Percentiles rank a stretch among this genome's conserved stretches.
Conservation (phyloP, 2,888 invertebrate species). For the Sphinx pinastri region DNA sequence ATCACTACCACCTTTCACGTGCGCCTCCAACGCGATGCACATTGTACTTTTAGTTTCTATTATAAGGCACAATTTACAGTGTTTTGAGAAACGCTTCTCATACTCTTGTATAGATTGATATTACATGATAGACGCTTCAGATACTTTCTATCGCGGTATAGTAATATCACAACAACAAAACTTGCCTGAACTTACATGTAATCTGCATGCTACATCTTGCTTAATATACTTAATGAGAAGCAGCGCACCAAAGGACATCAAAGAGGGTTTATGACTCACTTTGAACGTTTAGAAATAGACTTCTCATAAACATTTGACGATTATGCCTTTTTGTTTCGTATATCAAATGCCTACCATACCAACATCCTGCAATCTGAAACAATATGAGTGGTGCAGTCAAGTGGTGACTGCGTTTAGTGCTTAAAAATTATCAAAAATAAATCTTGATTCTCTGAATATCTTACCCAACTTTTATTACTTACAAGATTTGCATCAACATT, state of each 20-base stretch:
- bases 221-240: conserved; percentile 44
- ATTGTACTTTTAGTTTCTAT: conserved; percentile 14
- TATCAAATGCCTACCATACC: conserved; percentile 28
- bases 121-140: conserved; percentile 4
- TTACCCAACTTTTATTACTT: background rate
- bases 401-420: background rate
- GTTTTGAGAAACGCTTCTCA: conserved; percentile 16
- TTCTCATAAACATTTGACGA: conserved; percentile 50
- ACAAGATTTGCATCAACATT: conserved; percentile 14
- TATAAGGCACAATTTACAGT: conserved; percentile 19
- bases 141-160: conserved; percentile 20
- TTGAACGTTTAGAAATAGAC: conserved; percentile 51
- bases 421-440: background rate
- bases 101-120: conserved; percentile 19
- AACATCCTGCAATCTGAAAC: conserved; percentile 31
- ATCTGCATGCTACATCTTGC: conserved; percentile 25
- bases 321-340: conserved; percentile 38
- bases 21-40: conserved; percentile 2
- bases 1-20: conserved; percentile 15
- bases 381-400: background rate
- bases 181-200: conserved; percentile 30
- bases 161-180: conserved; percentile 29
- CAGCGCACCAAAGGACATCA: conserved; percentile 51
- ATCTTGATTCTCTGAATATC: background rate
- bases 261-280: conserved; percentile 56